Evolutionary conservation across 2,888 invertebrate species (phyloP), one percentile per base, ranked within the genome.

Genomic region (Cactoblastis cactorum): DNA sequence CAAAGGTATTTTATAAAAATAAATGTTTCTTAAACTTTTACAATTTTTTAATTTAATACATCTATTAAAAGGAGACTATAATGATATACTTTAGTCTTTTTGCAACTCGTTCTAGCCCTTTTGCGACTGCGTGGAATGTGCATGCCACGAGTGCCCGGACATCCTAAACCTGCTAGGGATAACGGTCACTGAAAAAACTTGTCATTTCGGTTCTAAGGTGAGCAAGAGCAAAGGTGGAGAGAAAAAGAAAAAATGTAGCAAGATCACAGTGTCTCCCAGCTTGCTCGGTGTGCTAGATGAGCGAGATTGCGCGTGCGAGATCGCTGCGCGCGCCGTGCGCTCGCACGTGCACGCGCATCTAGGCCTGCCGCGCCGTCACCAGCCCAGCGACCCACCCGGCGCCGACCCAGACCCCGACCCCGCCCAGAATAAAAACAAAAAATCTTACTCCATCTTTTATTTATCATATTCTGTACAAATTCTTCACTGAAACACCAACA

Each of bases 101-200:
- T 77, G 75, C 59, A 65, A 70, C 50, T 17, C 45, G 51, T 69
- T 77, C 55, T 62, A 78, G 79, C 69, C 74, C n/a, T 67, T 72
- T 57, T 78, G 77, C 60, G 67, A 71, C 52, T 79, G 77, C 55
- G 45, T 45, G 35, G 22, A 53, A 17, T 78, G 77, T 56, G 33
- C 39, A 17, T 69, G 73, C 53, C 51, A 55, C 24, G 52, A 64
- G n/a, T 78, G 78, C 43, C 75, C 74, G 15, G 72, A 75, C 37
- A 58, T 74, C n/a, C 55, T 68, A 50, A 52, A 67, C 53, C 61
- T 65, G 51, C 62, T 74, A 2, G 56, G 62, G 11, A 64, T 71
- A 52, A 64, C 59, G 37, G 56, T 70, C 19, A 65, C 67, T 49
- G 67, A 68, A 51, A 65, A 55, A 48, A 58, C 62, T 17, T 68